phyloP scores from a whole-genome alignment of 30 jellyfish, hydroid and myxozoan genomes.

The Rhopilema esculentum region DNA sequence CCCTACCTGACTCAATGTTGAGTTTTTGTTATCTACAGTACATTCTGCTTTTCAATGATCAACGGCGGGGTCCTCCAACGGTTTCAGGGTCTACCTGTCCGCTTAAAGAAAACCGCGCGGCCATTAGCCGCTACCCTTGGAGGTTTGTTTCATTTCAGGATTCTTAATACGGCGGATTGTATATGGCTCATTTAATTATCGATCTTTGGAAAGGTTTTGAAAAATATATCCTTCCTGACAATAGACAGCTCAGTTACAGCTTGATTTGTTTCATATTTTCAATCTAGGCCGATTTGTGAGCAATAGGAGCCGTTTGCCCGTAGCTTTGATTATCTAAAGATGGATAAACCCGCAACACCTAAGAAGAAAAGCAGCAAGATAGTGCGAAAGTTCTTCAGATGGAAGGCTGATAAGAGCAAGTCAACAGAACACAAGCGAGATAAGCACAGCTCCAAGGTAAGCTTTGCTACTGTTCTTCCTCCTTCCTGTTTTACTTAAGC shows the following conservation, averaged over 20 bases:
- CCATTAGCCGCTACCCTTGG: not conserved
- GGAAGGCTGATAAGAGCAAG: slow-evolving; percentile 10
- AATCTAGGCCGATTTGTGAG: not conserved
- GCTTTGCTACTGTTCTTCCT: not conserved
- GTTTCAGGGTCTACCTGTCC: not conserved
- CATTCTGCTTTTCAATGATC: not conserved
- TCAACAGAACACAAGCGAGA: not conserved
- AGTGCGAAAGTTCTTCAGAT: slow-evolving; percentile 22
- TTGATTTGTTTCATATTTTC: slow-evolving; percentile 15
- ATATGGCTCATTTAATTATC: slow-evolving; percentile 17
- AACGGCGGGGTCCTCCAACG: not conserved
- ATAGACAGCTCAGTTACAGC: slow-evolving; percentile 23
- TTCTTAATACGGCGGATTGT: slow-evolving; percentile 23
- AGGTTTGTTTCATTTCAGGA: not conserved
- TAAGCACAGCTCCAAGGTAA: not conserved
- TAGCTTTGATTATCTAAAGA: slow-evolving; percentile 20
- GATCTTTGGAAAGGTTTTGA: not conserved
- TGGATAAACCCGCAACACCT: slow-evolving; percentile 43
- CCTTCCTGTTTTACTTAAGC: not conserved
- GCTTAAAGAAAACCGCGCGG: not conserved
- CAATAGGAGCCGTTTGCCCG: slow-evolving; percentile 30
- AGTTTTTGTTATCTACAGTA: not conserved
- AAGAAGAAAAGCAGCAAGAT: slow-evolving; percentile 34
- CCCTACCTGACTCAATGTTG: no score
- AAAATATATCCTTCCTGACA: slow-evolving; percentile 1